Evolutionary conservation across 2,888 invertebrate species (phyloP).

Genomic region (Aquatica leii): DNA sequence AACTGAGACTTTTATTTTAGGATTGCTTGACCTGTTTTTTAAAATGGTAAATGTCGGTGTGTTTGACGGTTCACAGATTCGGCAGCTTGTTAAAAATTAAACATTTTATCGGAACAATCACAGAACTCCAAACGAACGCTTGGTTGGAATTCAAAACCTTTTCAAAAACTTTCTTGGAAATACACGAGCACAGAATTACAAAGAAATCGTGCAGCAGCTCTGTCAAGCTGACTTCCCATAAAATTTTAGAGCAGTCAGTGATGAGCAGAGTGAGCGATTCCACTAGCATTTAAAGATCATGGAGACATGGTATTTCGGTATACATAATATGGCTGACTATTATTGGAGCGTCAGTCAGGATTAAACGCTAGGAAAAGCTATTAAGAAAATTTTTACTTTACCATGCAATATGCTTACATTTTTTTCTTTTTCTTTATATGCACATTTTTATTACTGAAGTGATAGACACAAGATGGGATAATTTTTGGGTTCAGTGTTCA

Average conservation of each 20-base stretch:
- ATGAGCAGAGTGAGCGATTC: constrained; percentile 13
- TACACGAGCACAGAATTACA: constrained; percentile 1
- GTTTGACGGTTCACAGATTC: neutral
- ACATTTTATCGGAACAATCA: constrained; percentile 9
- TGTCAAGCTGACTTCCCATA: neutral
- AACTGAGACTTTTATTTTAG: constrained; percentile 17
- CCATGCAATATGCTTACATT: too few relatives aligned
- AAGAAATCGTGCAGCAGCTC: neutral
- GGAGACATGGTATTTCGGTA: constrained; percentile 1
- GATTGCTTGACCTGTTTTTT: neutral
- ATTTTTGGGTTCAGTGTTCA: too few relatives aligned
- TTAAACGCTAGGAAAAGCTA: neutral
- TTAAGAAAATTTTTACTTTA: neutral
- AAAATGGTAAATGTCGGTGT: neutral
- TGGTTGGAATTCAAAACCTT: constrained; percentile 4
- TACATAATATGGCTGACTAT: constrained; percentile 12
- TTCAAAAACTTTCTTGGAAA: neutral
- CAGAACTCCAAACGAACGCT: constrained; percentile 49
- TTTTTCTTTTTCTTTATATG: too few relatives aligned
- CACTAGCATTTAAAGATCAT: constrained; percentile 1
- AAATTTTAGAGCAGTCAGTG: constrained; percentile 7
- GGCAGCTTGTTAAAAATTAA: neutral
- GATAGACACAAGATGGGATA: too few relatives aligned
- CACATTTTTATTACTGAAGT: too few relatives aligned
- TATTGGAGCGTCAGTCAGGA: neutral